These are phyloP conservation scores for Pseudoips prasinana DNA, from an alignment of 2,888 invertebrate genomes.

Conservation along the genomic window DNA sequence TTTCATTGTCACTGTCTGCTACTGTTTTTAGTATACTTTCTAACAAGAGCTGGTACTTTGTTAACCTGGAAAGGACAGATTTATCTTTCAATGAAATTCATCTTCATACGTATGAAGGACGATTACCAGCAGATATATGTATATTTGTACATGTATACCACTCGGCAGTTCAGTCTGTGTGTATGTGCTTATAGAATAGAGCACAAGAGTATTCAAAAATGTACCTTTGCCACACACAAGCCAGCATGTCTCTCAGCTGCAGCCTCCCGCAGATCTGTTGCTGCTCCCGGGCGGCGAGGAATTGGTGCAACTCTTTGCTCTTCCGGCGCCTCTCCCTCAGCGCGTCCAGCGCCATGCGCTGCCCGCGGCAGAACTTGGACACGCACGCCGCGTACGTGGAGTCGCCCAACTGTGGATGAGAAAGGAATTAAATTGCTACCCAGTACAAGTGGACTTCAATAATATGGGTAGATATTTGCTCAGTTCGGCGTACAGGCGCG, in stretches of 20 bases:
- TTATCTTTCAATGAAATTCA: background rate
- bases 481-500: no score
- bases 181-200: background rate
- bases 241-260: constrained; percentile 90
- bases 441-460: constrained; percentile 82
- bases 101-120: no score
- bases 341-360: constrained; percentile 92
- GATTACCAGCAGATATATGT: background rate
- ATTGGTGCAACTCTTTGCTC: constrained; percentile 88
- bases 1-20: constrained; percentile 40
- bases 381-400: constrained; percentile 87
- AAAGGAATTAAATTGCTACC: rapidly evolving
- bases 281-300: constrained; percentile 89
- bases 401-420: constrained; percentile 89
- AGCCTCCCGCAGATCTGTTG: constrained; percentile 91
- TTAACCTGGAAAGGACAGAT: constrained; percentile 46
- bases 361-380: constrained; percentile 92
- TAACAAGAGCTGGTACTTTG: constrained; percentile 74
- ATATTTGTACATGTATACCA: no score
- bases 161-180: background rate
- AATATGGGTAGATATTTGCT: no score
- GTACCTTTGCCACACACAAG: constrained; percentile 78
- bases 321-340: constrained; percentile 89
- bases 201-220: no score
- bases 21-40: constrained; percentile 69